Base-by-base conservation (phyloP, 2,113 vertebrate genomes). In the Pseudopipra pipra region DNA sequence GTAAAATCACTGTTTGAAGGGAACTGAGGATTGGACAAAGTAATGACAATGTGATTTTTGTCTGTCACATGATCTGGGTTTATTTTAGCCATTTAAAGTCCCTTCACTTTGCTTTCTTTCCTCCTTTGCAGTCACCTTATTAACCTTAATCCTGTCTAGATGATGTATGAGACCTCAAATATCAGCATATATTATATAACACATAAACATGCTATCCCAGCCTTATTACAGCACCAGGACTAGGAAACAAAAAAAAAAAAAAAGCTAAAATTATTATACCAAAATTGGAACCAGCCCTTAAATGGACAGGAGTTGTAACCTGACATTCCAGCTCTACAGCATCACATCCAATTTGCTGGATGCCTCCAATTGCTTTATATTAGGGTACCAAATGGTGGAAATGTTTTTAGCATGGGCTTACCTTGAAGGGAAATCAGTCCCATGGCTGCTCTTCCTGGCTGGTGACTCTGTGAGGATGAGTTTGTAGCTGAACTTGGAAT, bases 311-410 rank as follows among this genome's bases (percentile, higher is more conserved):
- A 73, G 74, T 35, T 67, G 25, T 85, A 88, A 90, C n/a, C 65
- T 67, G 75, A 86, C 7, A 1, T 92, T 90, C 52, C 28, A 37
- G 62, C 75, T 87, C 73, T 89, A n/a, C 22, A 74, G 65, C 86
- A 90, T 68, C 15, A 1, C 66, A 62, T 79, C 22, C 46, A 43
- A 14, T 85, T 23, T 87, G 54, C 46, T 65, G 78, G 56, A 25
- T 82, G 68, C 56, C 59, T 90, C 68, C 52, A 78, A 73, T 70
- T 81, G 73, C 80, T 94, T 96, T 82, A 30, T 28, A 39, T 66
- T 49, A 41, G 20, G 61, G 41, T 75, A 78, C 49, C 66, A 73
- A 49, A 82, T 87, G n/a, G 49, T 93, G 74, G 78, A 80, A 56
- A 61, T 55, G 18, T 67, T 87, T 58, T 70, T 47, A 84, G 35